Evolutionary conservation across 1,140 invertebrate genomes (phyloP).

Genomic region (Heterodera carotae): DNA sequence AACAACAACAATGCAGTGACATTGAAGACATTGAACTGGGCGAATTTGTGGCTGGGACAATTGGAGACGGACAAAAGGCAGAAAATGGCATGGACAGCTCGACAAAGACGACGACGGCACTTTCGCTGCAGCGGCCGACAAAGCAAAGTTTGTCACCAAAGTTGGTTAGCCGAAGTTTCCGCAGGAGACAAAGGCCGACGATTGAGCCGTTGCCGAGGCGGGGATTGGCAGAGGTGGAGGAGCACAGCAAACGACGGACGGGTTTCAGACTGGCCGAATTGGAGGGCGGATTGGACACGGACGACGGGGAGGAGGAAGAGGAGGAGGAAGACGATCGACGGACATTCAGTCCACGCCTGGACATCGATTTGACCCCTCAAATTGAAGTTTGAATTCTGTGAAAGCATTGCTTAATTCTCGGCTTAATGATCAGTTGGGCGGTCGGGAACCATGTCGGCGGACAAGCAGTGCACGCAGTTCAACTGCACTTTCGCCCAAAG

Average conservation of each 20-base stretch:
- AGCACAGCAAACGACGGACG: background rate
- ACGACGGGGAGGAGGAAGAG: background rate
- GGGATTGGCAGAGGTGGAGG: background rate
- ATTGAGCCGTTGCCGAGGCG: background rate
- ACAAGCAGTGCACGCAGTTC: background rate
- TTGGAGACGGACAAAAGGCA: background rate
- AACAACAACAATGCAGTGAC: constrained; percentile 21
- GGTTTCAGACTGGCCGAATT: background rate
- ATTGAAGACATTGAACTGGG: constrained; percentile 32
- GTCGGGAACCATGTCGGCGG: background rate
- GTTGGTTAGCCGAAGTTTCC: background rate
- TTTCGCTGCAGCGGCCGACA: background rate
- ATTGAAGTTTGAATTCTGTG: background rate
- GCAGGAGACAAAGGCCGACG: background rate
- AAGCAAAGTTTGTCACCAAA: background rate
- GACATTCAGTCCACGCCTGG: constrained; percentile 16
- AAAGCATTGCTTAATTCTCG: background rate
- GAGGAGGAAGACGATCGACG: no score
- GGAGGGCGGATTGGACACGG: background rate
- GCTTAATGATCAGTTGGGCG: constrained; percentile 8
- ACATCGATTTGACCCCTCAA: constrained; percentile 28
- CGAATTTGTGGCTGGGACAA: background rate
- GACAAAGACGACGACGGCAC: background rate
- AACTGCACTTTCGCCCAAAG: background rate
- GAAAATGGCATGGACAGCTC: background rate